Conservation (phyloP, 2,888 invertebrate genomes). For the Agrilus mali region DNA sequence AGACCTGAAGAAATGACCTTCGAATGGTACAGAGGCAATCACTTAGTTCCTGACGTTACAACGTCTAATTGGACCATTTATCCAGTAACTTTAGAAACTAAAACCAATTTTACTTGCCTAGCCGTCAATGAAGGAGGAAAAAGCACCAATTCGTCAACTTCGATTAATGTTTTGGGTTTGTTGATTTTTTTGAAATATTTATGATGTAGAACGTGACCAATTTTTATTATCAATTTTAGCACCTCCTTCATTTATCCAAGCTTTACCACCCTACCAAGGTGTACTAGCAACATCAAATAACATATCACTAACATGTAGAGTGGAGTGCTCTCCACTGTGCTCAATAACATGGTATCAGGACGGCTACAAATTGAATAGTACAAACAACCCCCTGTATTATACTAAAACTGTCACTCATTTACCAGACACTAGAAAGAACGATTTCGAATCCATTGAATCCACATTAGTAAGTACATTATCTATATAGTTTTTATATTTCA, state of each 20-base stretch:
- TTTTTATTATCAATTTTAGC: slow-evolving; percentile 42
- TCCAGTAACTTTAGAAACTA: slow-evolving; percentile 71
- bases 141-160: slow-evolving; percentile 52
- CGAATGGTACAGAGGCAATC: slow-evolving; percentile 70
- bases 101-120: slow-evolving; percentile 81
- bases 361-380: slow-evolving; percentile 50
- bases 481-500: not conserved
- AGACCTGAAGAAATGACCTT: slow-evolving; percentile 63
- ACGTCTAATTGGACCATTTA: slow-evolving; percentile 68
- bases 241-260: slow-evolving; percentile 77
- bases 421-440: slow-evolving; percentile 66
- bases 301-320: slow-evolving; percentile 65
- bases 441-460: slow-evolving; percentile 82
- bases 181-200: not conserved
- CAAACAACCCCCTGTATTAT: slow-evolving; percentile 49
- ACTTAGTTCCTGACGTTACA: slow-evolving; percentile 61
- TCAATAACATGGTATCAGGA: slow-evolving; percentile 77
- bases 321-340: slow-evolving; percentile 82
- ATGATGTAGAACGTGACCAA: not conserved
- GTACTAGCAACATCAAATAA: slow-evolving; percentile 58
- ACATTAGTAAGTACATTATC: slow-evolving; percentile 58
- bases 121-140: slow-evolving; percentile 78
- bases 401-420: slow-evolving; percentile 53
- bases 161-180: slow-evolving; percentile 57
- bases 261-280: slow-evolving; percentile 71